Base-by-base conservation (phyloP, 2,888 invertebrate species). In the Bellardia pandia region DNA sequence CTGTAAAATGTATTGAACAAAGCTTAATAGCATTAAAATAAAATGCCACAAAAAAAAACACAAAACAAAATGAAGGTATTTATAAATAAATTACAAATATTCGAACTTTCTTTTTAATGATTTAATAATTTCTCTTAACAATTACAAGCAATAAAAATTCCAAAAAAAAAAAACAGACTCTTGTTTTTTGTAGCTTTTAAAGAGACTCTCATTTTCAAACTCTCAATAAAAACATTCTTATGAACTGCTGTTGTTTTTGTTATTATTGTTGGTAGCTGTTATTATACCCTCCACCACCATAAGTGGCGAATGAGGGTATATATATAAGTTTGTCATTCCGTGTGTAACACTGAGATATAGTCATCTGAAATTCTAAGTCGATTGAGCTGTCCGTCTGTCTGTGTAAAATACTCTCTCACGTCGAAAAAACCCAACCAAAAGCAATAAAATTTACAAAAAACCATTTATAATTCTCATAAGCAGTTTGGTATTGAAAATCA, bases 21-120 rank as follows among this genome's bases (percentile, higher is more conserved):
- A 64, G 8, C n/a, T 51, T n/a, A 45, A 60, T 33, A 48, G 58
- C 11, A 37, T 42, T 33, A 58, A 60, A 79, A 42, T 1, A 33
- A 56, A n/a, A 37, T 16, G 40, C 13, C 37, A 72, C 23, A 62
- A 33, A 66, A 62, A 33, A 74, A 53, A 37, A 56, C 37, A 72
- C 23, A 62, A 33, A 66, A 62, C 42, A 74, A 53, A 37, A 56
- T 33, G 16, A 33, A 16, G n/a, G 16, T 66, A 42, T 33, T 33
- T 33, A n/a, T 51, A 51, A 51, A 51, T 51, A 7, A 60, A 33
- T 37, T 7, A 60, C 60, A 60, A 60, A 60, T 60, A 14, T 60
- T 60, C 4, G 7, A 64, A 71, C 82, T 83, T 83, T 83, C 76
- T 71, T 71, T 75, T 69, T 69, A 62, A 68, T 60, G 51, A 62